These are phyloP conservation scores for Sminthurinus aureus DNA, from an alignment of 2,888 invertebrate species.

Conservation along the genomic window DNA sequence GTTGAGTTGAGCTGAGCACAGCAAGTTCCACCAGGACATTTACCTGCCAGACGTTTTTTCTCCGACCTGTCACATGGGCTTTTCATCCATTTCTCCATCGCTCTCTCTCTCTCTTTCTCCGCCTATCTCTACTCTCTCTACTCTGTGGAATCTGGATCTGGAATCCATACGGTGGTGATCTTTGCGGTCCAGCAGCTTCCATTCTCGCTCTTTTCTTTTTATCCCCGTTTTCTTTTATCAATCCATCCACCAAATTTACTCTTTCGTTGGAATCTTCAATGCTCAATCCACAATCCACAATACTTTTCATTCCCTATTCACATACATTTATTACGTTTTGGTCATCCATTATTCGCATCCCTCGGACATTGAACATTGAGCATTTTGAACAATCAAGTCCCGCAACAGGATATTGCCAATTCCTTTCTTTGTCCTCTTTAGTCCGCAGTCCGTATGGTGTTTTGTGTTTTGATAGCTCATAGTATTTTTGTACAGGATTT, in stretches of 20 bases:
- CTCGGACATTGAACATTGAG: conserved; percentile 8
- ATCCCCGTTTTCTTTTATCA: not conserved
- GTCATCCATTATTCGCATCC: conserved; percentile 12
- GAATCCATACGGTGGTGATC: conserved; percentile 53
- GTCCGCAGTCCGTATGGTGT: too few species aligned
- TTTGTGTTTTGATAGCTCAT: too few species aligned
- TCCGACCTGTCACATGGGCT: conserved; percentile 28
- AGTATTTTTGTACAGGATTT: too few species aligned
- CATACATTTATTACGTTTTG: conserved; percentile 23
- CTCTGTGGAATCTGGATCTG: conserved; percentile 44
- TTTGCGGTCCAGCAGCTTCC: conserved; percentile 57
- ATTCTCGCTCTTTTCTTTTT: conserved; percentile 24
- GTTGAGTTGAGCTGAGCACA: conserved; percentile 27
- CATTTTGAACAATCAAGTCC: conserved; percentile 2
- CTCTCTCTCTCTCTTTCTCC: too few species aligned
- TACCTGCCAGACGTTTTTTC: conserved; percentile 31
- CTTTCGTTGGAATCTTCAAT: too few species aligned
- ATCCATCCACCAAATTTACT: too few species aligned
- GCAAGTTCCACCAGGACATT: conserved; percentile 29
- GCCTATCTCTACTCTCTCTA: not conserved
- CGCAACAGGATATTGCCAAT: conserved; percentile 11
- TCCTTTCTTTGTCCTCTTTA: not conserved
- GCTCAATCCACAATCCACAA: not conserved
- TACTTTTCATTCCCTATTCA: conserved; percentile 23
- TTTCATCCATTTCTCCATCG: conserved; percentile 26